Evolutionary conservation across 2,888 invertebrate species (phyloP).

Genomic region (Piscicola geometra): DNA sequence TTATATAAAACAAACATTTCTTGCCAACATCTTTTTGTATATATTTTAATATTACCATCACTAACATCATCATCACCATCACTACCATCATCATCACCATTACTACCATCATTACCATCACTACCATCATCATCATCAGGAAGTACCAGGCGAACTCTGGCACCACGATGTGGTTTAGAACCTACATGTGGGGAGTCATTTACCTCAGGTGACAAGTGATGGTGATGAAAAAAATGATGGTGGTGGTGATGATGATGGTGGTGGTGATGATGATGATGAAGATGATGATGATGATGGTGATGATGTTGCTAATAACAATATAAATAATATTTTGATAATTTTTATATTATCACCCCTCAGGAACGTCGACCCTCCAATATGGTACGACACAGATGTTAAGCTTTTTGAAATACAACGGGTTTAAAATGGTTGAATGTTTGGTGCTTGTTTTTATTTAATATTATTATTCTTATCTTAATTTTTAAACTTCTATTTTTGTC

Average conservation of each 20-base stretch:
- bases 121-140: constrained; percentile 82
- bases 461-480: neutral
- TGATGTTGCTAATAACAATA: too few relatives aligned
- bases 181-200: constrained; percentile 99
- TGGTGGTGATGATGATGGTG: too few relatives aligned
- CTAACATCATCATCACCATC: constrained; percentile 3
- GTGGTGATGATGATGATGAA: too few relatives aligned
- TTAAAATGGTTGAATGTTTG: constrained; percentile 40
- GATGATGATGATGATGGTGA: too few relatives aligned
- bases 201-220: constrained; percentile 87
- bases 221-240: too few relatives aligned
- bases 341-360: too few relatives aligned
- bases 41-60: neutral
- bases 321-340: too few relatives aligned
- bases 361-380: constrained; percentile 95
- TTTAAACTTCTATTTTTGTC: neutral
- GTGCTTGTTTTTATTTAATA: constrained; percentile 1
- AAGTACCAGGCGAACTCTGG: constrained; percentile 98
- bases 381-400: constrained; percentile 99
- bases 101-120: constrained; percentile 69
- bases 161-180: constrained; percentile 98
- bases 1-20: too few relatives aligned
- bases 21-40: too few relatives aligned
- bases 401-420: constrained; percentile 87
- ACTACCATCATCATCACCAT: too few relatives aligned